A percentile compares a stretch with the other conserved stretches of the same genome.
Evolutionary conservation across 2,797 vertebrate genomes (phyloP).

Genomic region (Uromys caudimaculatus): DNA sequence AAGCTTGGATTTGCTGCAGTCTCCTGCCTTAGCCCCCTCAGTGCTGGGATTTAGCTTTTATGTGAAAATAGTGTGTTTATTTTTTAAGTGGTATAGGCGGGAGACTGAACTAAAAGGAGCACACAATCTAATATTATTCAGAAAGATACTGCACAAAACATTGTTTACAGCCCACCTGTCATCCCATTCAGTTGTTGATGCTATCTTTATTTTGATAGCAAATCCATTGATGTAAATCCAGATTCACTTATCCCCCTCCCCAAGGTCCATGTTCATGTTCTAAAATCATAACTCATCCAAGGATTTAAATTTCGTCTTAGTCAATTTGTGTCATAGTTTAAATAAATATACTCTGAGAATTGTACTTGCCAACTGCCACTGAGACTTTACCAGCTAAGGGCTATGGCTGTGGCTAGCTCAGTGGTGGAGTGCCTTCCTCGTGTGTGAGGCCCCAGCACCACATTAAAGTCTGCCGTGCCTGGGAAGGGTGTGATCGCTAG

Average conservation of each 20-base stretch:
- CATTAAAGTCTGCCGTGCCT: too few species aligned
- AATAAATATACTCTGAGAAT: neutral
- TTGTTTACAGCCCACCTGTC: neutral
- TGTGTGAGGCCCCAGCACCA: neutral
- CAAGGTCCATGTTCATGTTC: neutral
- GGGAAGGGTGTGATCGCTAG: too few species aligned
- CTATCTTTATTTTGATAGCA: neutral
- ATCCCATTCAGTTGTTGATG: neutral
- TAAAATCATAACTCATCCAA: neutral
- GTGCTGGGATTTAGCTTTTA: neutral
- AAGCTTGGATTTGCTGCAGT: neutral
- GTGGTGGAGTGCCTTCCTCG: neutral
- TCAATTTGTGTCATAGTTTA: slow-evolving; percentile 9
- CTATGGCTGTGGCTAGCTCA: neutral
- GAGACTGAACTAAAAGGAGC: neutral
- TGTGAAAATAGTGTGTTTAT: neutral
- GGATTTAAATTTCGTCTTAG: neutral
- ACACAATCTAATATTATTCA: neutral
- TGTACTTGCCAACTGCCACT: neutral
- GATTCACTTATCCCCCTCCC: neutral
- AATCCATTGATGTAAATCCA: neutral
- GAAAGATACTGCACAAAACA: neutral
- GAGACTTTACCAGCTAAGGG: neutral
- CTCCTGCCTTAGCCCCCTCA: neutral
- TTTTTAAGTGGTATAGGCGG: neutral